phyloP scores from a whole-genome alignment of 2,888 invertebrate species.

The Rotaria magnacalcarata region DNA sequence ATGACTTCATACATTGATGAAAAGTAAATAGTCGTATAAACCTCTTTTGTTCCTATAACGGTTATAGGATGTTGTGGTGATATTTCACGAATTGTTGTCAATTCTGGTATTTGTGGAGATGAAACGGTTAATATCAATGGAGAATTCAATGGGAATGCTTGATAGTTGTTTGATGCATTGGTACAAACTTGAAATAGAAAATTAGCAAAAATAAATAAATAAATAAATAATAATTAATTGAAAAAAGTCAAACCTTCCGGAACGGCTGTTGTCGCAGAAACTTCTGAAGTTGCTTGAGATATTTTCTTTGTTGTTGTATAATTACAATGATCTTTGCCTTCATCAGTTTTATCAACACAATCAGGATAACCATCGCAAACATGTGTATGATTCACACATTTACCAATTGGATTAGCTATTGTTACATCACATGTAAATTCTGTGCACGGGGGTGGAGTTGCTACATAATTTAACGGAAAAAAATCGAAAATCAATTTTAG shows the following conservation, averaged over 20 bases:
- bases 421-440: not conserved
- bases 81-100: not conserved
- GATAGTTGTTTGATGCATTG: not conserved
- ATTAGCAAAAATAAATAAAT: not conserved
- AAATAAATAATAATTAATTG: too few relatives aligned
- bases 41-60: not conserved
- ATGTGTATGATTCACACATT: not conserved
- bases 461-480: not conserved
- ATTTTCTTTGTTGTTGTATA: not conserved
- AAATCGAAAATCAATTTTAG: not conserved
- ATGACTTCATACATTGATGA: not conserved
- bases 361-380: slow-evolving; percentile 27
- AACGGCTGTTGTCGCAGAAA: not conserved
- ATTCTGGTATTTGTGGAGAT: not conserved
- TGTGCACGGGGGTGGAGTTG: not conserved
- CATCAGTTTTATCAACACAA: slow-evolving; percentile 35
- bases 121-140: not conserved
- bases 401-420: not conserved
- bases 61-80: not conserved
- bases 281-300: not conserved
- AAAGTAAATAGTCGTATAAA: not conserved
- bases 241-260: slow-evolving; percentile 47
- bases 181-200: not conserved
- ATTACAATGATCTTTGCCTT: not conserved
- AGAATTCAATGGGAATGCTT: not conserved